phyloP scores from a whole-genome alignment of 1,140 invertebrate genomes.

The Panagrolaimus sp. region DNA sequence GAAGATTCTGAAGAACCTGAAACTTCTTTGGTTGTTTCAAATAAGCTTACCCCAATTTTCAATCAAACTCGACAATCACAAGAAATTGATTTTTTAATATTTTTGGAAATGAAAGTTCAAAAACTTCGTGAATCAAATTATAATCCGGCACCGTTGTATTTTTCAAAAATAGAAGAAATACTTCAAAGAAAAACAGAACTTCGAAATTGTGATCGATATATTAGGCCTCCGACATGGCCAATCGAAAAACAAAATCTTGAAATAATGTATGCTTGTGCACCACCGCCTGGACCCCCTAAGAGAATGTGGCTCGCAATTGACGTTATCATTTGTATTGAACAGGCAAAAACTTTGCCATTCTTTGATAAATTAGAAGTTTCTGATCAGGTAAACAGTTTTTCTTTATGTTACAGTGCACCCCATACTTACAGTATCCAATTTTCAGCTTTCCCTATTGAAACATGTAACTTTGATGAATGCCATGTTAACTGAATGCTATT shows the following conservation, averaged over 20 bases:
- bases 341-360: neutral
- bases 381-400: neutral
- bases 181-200: neutral
- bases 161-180: neutral
- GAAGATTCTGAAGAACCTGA: neutral
- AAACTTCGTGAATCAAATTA: constrained; percentile 4
- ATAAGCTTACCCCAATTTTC: neutral
- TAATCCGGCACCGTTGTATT: neutral
- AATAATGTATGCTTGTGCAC: neutral
- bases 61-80: neutral
- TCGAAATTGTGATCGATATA: constrained; percentile 10
- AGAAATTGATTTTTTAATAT: neutral
- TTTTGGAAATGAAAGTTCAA: constrained; percentile 1
- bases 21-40: neutral
- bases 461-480: neutral
- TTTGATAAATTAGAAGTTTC: neutral
- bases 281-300: neutral
- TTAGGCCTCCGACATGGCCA: neutral
- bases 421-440: too few species aligned
- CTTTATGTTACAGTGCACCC: too few species aligned
- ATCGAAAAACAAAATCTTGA: neutral
- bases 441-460: neutral
- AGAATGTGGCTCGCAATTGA: neutral
- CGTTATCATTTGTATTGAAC: neutral
- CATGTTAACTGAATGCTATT: neutral